Percentiles rank a stretch among this genome's conserved stretches.
These are phyloP conservation scores for Ornithoptera priamus DNA, from an alignment of 2,888 invertebrate species.

Conservation along the genomic window DNA sequence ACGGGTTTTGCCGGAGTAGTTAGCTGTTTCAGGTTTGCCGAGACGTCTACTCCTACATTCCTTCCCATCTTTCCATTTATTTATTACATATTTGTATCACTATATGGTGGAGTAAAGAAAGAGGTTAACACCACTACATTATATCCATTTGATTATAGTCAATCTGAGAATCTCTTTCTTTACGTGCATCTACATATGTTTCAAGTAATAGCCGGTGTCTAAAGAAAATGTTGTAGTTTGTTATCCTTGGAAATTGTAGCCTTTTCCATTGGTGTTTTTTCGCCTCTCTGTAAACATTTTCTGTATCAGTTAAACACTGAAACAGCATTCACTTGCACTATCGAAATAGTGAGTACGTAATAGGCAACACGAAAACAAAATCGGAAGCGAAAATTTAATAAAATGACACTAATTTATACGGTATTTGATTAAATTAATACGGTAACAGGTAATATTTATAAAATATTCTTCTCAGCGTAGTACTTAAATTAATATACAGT, in stretches of 20 bases:
- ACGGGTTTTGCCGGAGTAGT: slow-evolving; percentile 34
- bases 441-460: background rate
- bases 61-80: slow-evolving; percentile 35
- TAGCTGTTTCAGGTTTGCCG: slow-evolving; percentile 63
- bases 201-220: slow-evolving; percentile 22
- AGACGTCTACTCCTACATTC: slow-evolving; percentile 43
- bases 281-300: slow-evolving; percentile 15
- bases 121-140: background rate
- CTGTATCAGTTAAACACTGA: slow-evolving; percentile 22
- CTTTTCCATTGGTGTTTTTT: slow-evolving; percentile 20
- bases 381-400: background rate
- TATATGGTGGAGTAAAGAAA: slow-evolving; percentile 16
- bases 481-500: no score
- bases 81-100: slow-evolving; percentile 32
- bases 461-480: no score
- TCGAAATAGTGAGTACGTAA: slow-evolving; percentile 3
- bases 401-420: background rate
- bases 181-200: slow-evolving; percentile 3
- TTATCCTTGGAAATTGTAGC: slow-evolving; percentile 12
- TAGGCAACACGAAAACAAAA: slow-evolving; percentile 11
- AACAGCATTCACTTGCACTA: slow-evolving; percentile 16
- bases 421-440: background rate
- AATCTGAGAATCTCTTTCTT: slow-evolving; percentile 20
- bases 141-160: no score
- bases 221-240: slow-evolving; percentile 29